Percentiles rank a stretch among this genome's conserved stretches.
These are phyloP conservation scores for Pachycephus smyrnensis DNA, from an alignment of 2,888 invertebrate species.

Conservation along the genomic window DNA sequence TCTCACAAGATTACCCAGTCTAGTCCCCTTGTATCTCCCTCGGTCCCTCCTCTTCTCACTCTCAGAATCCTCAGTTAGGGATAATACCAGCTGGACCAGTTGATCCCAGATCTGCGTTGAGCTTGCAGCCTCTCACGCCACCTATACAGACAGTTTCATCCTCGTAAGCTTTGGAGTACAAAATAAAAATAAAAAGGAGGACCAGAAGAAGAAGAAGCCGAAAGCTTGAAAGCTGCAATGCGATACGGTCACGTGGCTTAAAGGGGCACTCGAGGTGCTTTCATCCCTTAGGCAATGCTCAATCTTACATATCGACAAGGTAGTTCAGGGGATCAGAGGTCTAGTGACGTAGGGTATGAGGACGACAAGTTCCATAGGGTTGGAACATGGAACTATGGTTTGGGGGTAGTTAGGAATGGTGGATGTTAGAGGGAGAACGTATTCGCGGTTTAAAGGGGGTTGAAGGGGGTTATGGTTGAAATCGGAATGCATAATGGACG, in stretches of 20 bases:
- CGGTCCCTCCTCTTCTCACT: background rate
- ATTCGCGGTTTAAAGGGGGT: background rate
- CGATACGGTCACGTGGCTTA: background rate
- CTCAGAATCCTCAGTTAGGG: background rate
- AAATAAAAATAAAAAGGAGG: background rate
- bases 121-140: background rate
- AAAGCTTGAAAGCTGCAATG: conserved; percentile 5
- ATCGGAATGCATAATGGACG: conserved; percentile 64
- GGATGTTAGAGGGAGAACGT: background rate
- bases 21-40: background rate
- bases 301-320: conserved; percentile 33
- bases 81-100: background rate
- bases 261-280: conserved; percentile 16
- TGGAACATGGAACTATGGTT: background rate
- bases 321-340: background rate
- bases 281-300: conserved; percentile 29
- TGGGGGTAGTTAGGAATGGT: background rate
- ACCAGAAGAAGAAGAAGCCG: background rate
- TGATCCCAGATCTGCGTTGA: background rate
- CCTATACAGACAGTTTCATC: background rate
- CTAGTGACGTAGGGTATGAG: background rate
- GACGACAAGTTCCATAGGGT: background rate
- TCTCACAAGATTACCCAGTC: background rate
- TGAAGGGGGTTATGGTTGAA: conserved; percentile 1
- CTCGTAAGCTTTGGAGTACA: background rate